Base-by-base conservation (phyloP, 35 echinoderm and acorn worm genomes). In the Apostichopus parvimensis region DNA sequence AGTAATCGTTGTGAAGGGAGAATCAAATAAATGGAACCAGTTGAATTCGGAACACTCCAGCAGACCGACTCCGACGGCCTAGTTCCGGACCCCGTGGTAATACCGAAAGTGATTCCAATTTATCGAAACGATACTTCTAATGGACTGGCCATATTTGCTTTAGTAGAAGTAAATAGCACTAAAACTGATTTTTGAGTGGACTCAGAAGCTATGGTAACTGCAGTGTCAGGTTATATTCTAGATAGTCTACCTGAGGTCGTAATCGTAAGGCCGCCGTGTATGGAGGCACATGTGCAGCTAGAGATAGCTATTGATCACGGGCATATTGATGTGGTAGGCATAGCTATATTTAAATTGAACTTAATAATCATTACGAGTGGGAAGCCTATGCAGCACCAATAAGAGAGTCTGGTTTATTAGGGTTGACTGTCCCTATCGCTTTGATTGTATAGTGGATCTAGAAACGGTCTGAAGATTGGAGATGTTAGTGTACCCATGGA, bases 361-460 rank as follows among this genome's bases (percentile, higher is more conserved):
- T 66, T 87, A 56, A 56, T 5, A 66, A 17, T 2, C 12, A 22
- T 6, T 93, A 89, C 45, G 84, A 93, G 45, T 94, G 93, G 88
- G 93, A 94, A 25, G 89, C 89, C 6, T 94, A 57, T 87, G 93
- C 92, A 5, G 93, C 90, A 21, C 71, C 66, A 5, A 92, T 94
- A 58, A 10, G 26, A 28, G 26, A 28, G 26, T 28, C 26, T 28
- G 26, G 26, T 61, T 80, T 87, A 12, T 24, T 94, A 3, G 93
- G 90, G 0, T 66, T 88, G 90, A 94, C 57, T 94, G 92, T 83
- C 52, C 92, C 34, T 92, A 80, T 80, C 72, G 79, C 14, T 92
- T 55, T 87, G 90, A 92, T 9, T 87, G 90, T n/a, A 56, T 78
- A 21, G 18, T 94, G 5, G 70, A 84, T 78, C 93, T 56, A 64